A percentile compares a stretch with the other conserved stretches of the same genome.
Evolutionary conservation across 2,888 invertebrate species (phyloP).

Genomic region (Hyalella azteca): DNA sequence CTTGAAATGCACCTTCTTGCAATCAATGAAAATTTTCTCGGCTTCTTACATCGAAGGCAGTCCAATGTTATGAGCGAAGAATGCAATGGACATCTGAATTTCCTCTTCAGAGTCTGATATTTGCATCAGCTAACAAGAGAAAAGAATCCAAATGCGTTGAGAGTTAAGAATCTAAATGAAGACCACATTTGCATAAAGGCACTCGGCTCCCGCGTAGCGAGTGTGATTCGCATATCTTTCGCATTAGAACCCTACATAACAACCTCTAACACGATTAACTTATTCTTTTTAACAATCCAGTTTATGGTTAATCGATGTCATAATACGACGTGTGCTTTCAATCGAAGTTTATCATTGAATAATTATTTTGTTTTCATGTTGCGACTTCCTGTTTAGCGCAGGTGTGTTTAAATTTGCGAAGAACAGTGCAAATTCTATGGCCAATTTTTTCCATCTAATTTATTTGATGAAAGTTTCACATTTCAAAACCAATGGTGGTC

Average conservation of each 20-base stretch:
- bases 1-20: not conserved
- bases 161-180: slow-evolving; percentile 36
- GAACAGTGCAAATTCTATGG: too few species aligned
- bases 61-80: slow-evolving; percentile 1
- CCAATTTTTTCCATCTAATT: too few species aligned
- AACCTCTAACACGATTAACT: not conserved
- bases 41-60: not conserved
- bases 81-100: slow-evolving; percentile 1
- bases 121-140: slow-evolving; percentile 31
- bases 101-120: not conserved
- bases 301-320: slow-evolving; percentile 1
- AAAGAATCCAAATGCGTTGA: slow-evolving; percentile 8
- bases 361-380: too few species aligned
- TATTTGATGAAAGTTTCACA: too few species aligned
- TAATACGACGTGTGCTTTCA: not conserved
- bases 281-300: not conserved
- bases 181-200: slow-evolving; percentile 28
- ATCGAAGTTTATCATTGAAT: too few species aligned
- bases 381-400: too few species aligned
- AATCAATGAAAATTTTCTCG: not conserved
- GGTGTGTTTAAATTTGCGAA: too few species aligned
- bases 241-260: not conserved
- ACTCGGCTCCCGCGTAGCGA: not conserved
- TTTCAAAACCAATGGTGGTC: too few species aligned
- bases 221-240: not conserved